These are phyloP conservation scores for Pantherophis vulpinus DNA, from an alignment of 2,797 vertebrate species.

Conservation along the genomic window DNA sequence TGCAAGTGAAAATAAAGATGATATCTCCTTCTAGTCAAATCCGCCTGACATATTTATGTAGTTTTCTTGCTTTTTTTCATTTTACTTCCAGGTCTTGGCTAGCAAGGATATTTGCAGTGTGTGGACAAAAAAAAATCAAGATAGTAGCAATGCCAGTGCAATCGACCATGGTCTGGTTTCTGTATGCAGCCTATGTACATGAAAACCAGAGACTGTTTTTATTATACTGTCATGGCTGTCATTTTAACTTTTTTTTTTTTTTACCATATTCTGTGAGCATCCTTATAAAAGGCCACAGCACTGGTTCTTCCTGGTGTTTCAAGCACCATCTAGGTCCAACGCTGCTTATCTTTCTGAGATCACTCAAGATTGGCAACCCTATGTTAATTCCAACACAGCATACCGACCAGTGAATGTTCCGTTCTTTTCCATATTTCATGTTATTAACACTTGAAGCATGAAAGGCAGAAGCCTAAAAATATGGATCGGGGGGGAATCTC, in stretches of 20 bases:
- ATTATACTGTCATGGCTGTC: background rate
- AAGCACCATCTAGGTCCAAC: background rate
- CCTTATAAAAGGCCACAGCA: background rate
- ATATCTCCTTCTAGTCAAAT: background rate
- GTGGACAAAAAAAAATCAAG: background rate
- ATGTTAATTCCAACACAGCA: background rate
- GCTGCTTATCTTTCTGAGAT: background rate
- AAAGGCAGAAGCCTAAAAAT: background rate
- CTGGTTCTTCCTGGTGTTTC: background rate
- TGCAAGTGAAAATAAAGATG: background rate
- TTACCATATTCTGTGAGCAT: background rate
- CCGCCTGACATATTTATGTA: background rate
- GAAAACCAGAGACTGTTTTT: background rate
- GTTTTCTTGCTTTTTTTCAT: background rate
- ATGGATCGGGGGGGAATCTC: background rate
- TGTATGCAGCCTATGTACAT: background rate
- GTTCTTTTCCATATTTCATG: background rate
- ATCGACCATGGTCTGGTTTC: background rate
- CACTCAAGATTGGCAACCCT: background rate
- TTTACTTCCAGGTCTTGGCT: background rate
- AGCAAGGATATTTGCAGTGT: background rate
- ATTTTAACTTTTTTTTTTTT: background rate
- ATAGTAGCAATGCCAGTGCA: background rate
- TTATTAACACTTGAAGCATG: background rate
- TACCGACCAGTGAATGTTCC: background rate